Evolutionary conservation across 2,888 invertebrate genomes (phyloP), one percentile per base, ranked within the genome.

Genomic region (Drosophila mimetica): DNA sequence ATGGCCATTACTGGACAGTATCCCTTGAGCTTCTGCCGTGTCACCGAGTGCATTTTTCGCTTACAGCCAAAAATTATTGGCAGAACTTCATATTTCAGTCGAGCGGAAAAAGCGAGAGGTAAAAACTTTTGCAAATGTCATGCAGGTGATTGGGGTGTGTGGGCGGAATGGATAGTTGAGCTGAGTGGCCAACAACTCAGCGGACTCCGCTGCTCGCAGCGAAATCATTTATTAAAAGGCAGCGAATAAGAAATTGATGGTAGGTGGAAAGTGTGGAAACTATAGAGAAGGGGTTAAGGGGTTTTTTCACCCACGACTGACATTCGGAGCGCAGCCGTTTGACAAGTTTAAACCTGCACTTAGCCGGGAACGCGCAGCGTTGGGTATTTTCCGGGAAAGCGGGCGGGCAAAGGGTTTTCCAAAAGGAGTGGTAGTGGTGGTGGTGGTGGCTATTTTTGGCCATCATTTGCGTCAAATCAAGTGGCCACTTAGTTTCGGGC

Each of bases 21-120:
- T 37, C 13, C 13, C 14, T 8, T 11, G 44, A 44, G n/a, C 57
- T 41, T 42, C 34, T 80, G 77, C 77, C 60, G 54, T 42, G 77
- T 84, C 77, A 84, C 77, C 50, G 52, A 63, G 39, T 50, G 80
- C 74, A 63, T 54, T 57, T 47, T 42, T 44, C 60, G 22, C 66
- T 41, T 50, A 53, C 48, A 41, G 11, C 52, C 46, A 41, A 46
- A 65, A 57, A 73, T 76, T 82, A 76, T 79, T 73, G 75, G 61
- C 74, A 71, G 51, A 54, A 66, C 77, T 71, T 86, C 79, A 79
- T 86, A 86, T 71, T 76, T 79, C 67, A 85, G 67, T 60, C 64
- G 60, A 60, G 60, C 60, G 60, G 60, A 60, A 60, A 61, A 60
- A 63, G 44, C 46, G 60, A 30, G 64, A 37, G 60, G 64, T 60